phyloP scores from a whole-genome alignment of 2,113 vertebrate species.

The Tragelaphus buxtoni region DNA sequence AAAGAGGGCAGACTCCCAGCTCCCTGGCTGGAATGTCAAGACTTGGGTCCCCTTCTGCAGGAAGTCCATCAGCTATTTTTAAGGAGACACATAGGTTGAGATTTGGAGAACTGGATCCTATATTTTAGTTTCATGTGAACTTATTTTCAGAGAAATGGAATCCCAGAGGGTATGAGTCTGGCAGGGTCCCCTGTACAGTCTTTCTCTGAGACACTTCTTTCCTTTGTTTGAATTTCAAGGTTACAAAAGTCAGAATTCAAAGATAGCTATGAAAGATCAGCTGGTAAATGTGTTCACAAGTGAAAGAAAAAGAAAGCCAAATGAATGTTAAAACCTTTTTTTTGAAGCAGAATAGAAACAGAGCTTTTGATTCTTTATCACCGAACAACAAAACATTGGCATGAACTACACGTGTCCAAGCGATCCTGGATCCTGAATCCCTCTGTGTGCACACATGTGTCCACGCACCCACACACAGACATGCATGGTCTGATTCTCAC shows the following conservation, averaged over 20 bases:
- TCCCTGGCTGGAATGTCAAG: not conserved
- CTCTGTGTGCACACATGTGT: not conserved
- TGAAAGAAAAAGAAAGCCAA: conserved; percentile 85
- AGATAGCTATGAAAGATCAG: conserved; percentile 88
- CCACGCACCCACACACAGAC: not conserved
- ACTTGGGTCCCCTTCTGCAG: too few relatives aligned
- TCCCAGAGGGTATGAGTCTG: not conserved
- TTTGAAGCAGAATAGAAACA: conserved; percentile 92
- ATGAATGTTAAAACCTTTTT: conserved; percentile 89
- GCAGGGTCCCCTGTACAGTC: not conserved
- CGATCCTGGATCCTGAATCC: conserved; percentile 82
- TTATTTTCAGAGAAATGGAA: not conserved
- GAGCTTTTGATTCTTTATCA: conserved; percentile 94
- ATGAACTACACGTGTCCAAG: conserved; percentile 74
- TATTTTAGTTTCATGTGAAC: not conserved
- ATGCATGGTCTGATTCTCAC: conserved; percentile 81
- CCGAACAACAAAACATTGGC: conserved; percentile 84
- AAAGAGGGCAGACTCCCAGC: not conserved
- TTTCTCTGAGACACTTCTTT: conserved; percentile 57
- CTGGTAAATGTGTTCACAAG: conserved; percentile 86
- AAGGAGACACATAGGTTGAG: not conserved
- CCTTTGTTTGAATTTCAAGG: conserved; percentile 93
- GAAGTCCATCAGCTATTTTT: not conserved
- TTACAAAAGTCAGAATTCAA: conserved; percentile 90
- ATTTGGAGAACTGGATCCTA: not conserved